phyloP scores from a whole-genome alignment of 2,888 invertebrate genomes.

The Tholera decimalis region DNA sequence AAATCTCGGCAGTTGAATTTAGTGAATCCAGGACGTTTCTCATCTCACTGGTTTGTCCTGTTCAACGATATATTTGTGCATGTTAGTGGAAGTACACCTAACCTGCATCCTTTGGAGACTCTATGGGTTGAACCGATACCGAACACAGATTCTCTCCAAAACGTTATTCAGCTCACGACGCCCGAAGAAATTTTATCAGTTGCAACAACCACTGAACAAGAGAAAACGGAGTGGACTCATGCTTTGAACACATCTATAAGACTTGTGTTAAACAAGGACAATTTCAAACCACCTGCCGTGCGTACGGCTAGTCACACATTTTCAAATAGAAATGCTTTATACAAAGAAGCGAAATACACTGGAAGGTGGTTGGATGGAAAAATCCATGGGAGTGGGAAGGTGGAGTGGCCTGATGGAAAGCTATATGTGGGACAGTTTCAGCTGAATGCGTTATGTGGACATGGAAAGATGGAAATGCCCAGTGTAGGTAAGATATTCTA shows the following conservation, averaged over 20 bases:
- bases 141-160: constrained; percentile 92
- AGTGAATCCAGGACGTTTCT: constrained; percentile 94
- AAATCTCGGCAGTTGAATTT: constrained; percentile 93
- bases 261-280: constrained; percentile 92
- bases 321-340: constrained; percentile 93
- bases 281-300: constrained; percentile 93
- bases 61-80: constrained; percentile 96
- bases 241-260: constrained; percentile 94
- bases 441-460: constrained; percentile 94
- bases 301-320: constrained; percentile 94
- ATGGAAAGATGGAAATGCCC: constrained; percentile 93
- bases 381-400: constrained; percentile 95
- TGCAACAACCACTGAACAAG: constrained; percentile 92
- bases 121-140: constrained; percentile 95
- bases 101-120: constrained; percentile 93
- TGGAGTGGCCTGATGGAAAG: constrained; percentile 96
- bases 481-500: constrained; percentile 86
- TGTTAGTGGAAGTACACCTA: constrained; percentile 93
- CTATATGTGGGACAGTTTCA: constrained; percentile 96
- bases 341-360: constrained; percentile 95
- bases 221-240: constrained; percentile 96
- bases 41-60: constrained; percentile 95
- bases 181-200: constrained; percentile 95
- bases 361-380: constrained; percentile 96
- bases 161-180: constrained; percentile 93